Percentiles rank a stretch among this genome's conserved stretches.
phyloP scores from a whole-genome alignment of 1,140 invertebrate genomes.

The Magallana gigas region DNA sequence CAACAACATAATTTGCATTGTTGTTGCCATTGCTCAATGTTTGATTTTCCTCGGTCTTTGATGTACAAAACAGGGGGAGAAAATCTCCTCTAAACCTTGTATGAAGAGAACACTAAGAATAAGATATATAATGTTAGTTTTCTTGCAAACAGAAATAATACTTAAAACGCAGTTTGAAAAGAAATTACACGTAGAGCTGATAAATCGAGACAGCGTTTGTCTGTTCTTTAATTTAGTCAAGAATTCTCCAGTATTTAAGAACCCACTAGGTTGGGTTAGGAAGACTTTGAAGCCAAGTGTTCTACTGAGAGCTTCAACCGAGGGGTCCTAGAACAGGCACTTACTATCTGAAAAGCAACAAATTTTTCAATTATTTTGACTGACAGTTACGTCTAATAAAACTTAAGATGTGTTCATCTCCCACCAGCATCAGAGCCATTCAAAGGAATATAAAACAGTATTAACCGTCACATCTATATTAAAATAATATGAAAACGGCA shows the following conservation, averaged over 20 bases:
- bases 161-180: background rate
- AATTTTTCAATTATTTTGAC: conserved; percentile 37
- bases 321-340: background rate
- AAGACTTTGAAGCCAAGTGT: conserved; percentile 25
- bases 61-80: too few species aligned
- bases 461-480: conserved; percentile 32
- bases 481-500: conserved; percentile 36
- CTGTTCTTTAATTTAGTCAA: conserved; percentile 20
- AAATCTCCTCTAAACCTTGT: too few species aligned
- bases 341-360: conserved; percentile 28
- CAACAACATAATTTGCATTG: too few species aligned
- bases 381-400: conserved; percentile 29
- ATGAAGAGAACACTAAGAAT: too few species aligned
- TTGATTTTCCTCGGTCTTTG: too few species aligned
- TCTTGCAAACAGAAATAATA: background rate
- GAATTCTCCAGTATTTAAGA: conserved; percentile 26
- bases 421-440: conserved; percentile 17
- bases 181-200: background rate
- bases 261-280: conserved; percentile 15
- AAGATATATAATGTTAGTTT: background rate
- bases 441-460: conserved; percentile 29
- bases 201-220: background rate
- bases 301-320: background rate
- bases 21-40: too few species aligned
- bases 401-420: conserved; percentile 28